These are phyloP conservation scores for Daphoenositta chrysoptera DNA, from an alignment of 2,113 vertebrate genomes.

Conservation along the genomic window DNA sequence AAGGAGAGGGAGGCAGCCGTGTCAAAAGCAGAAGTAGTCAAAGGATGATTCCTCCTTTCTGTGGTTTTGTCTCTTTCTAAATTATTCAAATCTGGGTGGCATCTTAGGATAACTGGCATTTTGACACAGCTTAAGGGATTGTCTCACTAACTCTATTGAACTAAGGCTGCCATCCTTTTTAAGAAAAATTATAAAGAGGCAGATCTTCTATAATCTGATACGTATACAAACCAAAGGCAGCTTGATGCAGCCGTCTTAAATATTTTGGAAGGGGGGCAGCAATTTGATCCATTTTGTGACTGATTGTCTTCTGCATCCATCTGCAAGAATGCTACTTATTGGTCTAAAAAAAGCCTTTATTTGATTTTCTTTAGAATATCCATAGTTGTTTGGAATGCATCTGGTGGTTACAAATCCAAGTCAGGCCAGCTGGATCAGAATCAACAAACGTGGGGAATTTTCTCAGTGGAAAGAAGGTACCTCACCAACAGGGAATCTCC, in stretches of 20 bases:
- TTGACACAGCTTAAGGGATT: slow-evolving; percentile 80
- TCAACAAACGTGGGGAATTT: slow-evolving; percentile 10
- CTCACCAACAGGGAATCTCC: slow-evolving; percentile 7
- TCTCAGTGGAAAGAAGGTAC: slow-evolving; percentile 17
- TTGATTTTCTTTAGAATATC: slow-evolving; percentile 39
- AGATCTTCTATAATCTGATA: slow-evolving; percentile 83
- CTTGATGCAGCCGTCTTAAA: slow-evolving; percentile 38
- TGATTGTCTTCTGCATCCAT: slow-evolving; percentile 44
- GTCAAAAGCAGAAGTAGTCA: slow-evolving; percentile 77
- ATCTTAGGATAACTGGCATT: slow-evolving; percentile 81
- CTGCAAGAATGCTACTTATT: slow-evolving; percentile 56
- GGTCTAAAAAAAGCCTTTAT: slow-evolving; percentile 26
- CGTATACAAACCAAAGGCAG: slow-evolving; percentile 66
- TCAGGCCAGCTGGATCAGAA: slow-evolving; percentile 39
- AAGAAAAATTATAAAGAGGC: slow-evolving; percentile 81
- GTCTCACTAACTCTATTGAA: slow-evolving; percentile 76
- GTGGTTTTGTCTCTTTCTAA: slow-evolving; percentile 77
- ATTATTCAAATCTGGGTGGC: slow-evolving; percentile 88
- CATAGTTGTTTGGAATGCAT: slow-evolving; percentile 12
- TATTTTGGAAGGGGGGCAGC: slow-evolving; percentile 10
- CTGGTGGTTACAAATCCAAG: slow-evolving; percentile 28
- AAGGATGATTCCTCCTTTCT: slow-evolving; percentile 84
- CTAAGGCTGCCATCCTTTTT: slow-evolving; percentile 81
- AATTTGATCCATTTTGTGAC: slow-evolving; percentile 54
- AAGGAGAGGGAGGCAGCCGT: slow-evolving; percentile 50